Conservation (phyloP, 2,113 vertebrate species). For the Coryphaenoides rupestris region DNA sequence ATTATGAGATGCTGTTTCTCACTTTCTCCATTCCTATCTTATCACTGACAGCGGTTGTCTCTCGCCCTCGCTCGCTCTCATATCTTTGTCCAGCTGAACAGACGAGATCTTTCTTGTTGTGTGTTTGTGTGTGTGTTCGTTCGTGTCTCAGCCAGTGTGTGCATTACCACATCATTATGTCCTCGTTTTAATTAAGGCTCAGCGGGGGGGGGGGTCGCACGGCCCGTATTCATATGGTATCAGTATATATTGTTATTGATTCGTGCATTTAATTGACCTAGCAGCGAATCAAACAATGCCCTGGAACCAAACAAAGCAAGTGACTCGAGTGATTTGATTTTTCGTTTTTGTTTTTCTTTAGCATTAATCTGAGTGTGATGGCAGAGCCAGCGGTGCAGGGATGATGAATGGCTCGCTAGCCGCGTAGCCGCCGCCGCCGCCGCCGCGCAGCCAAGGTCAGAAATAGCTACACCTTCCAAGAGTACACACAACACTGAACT, state of each 20-base stretch:
- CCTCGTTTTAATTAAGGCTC: conserved; percentile 19
- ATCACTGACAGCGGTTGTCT: too few relatives aligned
- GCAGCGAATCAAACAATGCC: conserved; percentile 51
- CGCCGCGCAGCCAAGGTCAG: conserved; percentile 48
- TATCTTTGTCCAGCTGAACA: conserved; percentile 5
- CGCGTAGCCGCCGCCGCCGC: conserved; percentile 38
- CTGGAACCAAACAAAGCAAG: conserved; percentile 62
- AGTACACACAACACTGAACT: too few relatives aligned
- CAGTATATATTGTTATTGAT: conserved; percentile 67
- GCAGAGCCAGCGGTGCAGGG: conserved; percentile 48
- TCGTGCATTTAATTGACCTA: conserved; percentile 59
- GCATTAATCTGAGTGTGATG: conserved; percentile 66
- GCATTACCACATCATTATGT: background rate
- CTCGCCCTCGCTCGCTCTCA: background rate
- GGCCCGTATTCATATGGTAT: conserved; percentile 50
- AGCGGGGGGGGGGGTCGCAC: conserved; percentile 22
- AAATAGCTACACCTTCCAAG: conserved; percentile 30
- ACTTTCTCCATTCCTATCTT: background rate
- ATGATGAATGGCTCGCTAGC: conserved; percentile 65
- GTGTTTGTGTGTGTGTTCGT: background rate
- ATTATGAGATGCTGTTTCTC: background rate
- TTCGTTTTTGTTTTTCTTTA: conserved; percentile 58
- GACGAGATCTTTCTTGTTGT: too few relatives aligned
- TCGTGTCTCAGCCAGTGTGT: background rate
- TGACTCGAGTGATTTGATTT: conserved; percentile 56